These are phyloP conservation scores for Galleria mellonella DNA, from an alignment of 1,140 invertebrate species.

Conservation along the genomic window DNA sequence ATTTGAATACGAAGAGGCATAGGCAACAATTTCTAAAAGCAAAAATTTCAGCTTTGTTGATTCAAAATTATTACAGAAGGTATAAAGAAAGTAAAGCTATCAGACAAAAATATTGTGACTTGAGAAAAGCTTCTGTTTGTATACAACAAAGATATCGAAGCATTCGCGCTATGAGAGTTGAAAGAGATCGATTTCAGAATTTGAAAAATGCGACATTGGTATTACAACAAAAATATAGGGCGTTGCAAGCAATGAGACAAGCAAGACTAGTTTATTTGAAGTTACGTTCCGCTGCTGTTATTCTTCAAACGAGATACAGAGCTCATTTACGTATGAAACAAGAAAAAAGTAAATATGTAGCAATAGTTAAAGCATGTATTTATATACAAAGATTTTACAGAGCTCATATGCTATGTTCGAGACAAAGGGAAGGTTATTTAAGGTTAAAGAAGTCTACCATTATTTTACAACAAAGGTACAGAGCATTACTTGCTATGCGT, in stretches of 20 bases:
- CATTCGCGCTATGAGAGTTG: constrained; percentile 31
- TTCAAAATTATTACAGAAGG: constrained; percentile 62
- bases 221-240: constrained; percentile 74
- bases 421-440: constrained; percentile 23
- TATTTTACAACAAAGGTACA: constrained; percentile 29
- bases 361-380: constrained; percentile 14
- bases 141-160: constrained; percentile 66
- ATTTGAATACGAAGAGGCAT: constrained; percentile 38
- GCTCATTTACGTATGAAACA: constrained; percentile 32
- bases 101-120: constrained; percentile 45
- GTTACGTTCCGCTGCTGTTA: constrained; percentile 12
- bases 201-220: constrained; percentile 43
- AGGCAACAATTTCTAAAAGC: constrained; percentile 51
- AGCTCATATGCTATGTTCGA: constrained; percentile 13
- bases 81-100: constrained; percentile 28
- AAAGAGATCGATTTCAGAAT: constrained; percentile 48
- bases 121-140: constrained; percentile 36
- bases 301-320: constrained; percentile 41
- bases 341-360: constrained; percentile 27
- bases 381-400: constrained; percentile 30
- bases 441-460: constrained; percentile 17
- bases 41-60: constrained; percentile 28
- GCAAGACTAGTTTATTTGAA: constrained; percentile 16
- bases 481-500: constrained; percentile 28
- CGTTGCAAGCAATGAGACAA: constrained; percentile 36